Evolutionary conservation across 64 coral and sea anemone species (phyloP).

Genomic region (Stichodactyla helianthus): DNA sequence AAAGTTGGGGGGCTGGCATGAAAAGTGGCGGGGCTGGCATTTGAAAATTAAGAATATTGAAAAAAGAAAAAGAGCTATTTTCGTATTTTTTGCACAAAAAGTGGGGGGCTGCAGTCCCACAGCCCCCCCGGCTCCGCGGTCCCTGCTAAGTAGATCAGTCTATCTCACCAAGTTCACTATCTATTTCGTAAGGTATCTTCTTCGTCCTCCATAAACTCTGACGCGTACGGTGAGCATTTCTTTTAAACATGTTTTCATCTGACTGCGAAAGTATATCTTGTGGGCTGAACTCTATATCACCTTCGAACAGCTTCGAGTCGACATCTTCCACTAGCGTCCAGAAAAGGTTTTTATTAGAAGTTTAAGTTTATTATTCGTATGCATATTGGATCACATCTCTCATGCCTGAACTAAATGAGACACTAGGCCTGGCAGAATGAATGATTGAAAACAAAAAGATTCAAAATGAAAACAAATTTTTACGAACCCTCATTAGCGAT

Average conservation of each 20-base stretch:
- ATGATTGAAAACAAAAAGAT: neutral
- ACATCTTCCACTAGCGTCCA: neutral
- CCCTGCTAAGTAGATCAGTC: neutral
- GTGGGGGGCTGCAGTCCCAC: no score
- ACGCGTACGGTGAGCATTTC: constrained; percentile 34
- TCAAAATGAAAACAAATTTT: neutral
- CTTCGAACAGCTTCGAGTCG: constrained; percentile 18
- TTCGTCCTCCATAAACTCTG: constrained; percentile 31
- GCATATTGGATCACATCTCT: no score
- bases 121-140: no score
- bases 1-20: no score
- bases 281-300: constrained; percentile 5
- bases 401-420: no score
- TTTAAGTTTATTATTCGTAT: no score
- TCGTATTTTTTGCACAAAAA: no score
- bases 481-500: neutral
- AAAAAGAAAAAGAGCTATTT: no score
- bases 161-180: constrained; percentile 30
- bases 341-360: neutral
- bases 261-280: neutral
- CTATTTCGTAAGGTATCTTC: constrained; percentile 38
- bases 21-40: no score
- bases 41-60: no score
- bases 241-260: neutral
- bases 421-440: neutral